phyloP scores from a whole-genome alignment of 2,797 vertebrate species.

The Urophycis tenuis region DNA sequence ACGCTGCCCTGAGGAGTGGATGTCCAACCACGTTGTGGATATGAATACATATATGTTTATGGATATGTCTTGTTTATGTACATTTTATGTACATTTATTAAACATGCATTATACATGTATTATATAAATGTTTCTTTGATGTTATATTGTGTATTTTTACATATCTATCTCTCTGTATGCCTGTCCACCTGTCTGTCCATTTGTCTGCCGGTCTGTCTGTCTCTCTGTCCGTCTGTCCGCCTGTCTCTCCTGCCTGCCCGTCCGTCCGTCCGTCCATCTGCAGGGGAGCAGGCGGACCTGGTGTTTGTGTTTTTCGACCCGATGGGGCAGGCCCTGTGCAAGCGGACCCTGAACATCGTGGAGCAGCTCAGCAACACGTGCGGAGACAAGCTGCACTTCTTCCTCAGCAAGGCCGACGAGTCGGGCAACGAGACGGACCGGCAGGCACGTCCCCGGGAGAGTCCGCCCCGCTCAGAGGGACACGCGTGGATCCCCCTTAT shows the following conservation, averaged over 20 bases:
- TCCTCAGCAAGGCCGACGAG: slow-evolving; percentile 76
- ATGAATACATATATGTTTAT: background rate
- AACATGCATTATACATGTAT: background rate
- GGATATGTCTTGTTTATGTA: background rate
- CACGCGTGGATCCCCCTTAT: background rate
- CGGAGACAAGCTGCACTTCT: slow-evolving; percentile 73
- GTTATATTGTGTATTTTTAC: too few relatives aligned
- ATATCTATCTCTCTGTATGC: background rate
- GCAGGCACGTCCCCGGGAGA: slow-evolving; percentile 51
- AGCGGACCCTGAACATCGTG: slow-evolving; percentile 76
- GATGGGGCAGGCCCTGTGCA: slow-evolving; percentile 79
- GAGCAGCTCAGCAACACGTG: slow-evolving; percentile 74
- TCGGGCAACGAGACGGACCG: slow-evolving; percentile 74
- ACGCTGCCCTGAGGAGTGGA: background rate
- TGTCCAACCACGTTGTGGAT: background rate
- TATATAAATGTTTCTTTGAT: background rate
- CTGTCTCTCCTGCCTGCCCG: background rate
- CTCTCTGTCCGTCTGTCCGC: background rate
- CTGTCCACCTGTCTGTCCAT: background rate
- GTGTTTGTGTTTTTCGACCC: slow-evolving; percentile 79
- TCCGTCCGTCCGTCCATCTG: background rate
- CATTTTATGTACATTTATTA: background rate
- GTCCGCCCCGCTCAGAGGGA: too few relatives aligned
- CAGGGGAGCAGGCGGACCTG: slow-evolving; percentile 75
- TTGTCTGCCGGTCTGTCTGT: background rate